Base-by-base conservation (phyloP, 2,888 invertebrate species). In the Nysson spinosus region DNA sequence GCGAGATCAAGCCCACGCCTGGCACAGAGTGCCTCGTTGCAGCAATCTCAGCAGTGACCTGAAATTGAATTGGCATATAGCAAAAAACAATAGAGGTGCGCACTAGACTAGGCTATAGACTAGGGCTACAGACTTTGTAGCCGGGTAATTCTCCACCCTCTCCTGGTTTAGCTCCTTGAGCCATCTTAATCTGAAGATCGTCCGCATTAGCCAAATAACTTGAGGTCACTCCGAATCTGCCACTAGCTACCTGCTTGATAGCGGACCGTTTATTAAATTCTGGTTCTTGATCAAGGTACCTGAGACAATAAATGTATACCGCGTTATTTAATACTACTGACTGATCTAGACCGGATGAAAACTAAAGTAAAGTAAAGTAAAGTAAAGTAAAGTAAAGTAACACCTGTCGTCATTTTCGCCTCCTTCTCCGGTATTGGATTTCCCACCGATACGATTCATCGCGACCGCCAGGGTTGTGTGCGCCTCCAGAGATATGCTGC, bases 141-240 rank as follows among this genome's bases (percentile, higher is more conserved):
- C 93, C 98, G 0, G 99, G 99, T 55, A 99, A 87, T 88, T 99
- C 99, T 1, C 99, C 99, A 16, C 99, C 99, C 88, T 99, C 99
- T 0, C 99, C 99, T 0, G 99, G 99, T 87, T 99, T 99, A 52
- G 99, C 99, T 1, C 99, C 98, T 89, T 99, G 97, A 4, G 99
- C 99, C 99, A 99, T 99, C 89, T 99, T 99, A 84, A 99, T 99
- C 89, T 99, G 99, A 73, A 99, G 87, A 87, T 99, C 99, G 88
- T 99, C 99, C 0, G 99, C 96, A 88, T 99, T 96, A 5, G 98
- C 97, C 72, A 99, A 88, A 87, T 99, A 99, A 0, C 97, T 95
- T 9, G 98, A 97, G 0, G 98, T 99, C 2, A 99, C 99, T 5
- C 99, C 99, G 88, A 99, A 99, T 43, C 99, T 92, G 4, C 99